Evolutionary conservation across 2,113 vertebrate genomes (phyloP), one percentile per base, ranked within the genome.

Genomic region (Notiomystis cincta): DNA sequence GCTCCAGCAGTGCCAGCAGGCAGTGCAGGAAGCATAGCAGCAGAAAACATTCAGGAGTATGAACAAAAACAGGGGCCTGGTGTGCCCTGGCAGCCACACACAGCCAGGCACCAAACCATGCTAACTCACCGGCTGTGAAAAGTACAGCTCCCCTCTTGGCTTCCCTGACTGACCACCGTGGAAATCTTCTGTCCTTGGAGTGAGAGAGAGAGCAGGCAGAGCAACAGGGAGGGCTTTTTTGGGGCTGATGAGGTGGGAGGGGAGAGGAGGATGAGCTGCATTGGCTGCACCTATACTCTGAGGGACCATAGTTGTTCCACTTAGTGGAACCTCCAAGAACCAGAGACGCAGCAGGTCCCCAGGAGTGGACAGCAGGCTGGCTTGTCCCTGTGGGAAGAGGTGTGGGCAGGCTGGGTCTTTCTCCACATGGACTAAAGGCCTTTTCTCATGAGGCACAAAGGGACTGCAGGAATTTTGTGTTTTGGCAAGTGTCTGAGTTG

Each of bases 221-320:
- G 48, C 0, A 0, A 2, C 3, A 35, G 16, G 16, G 54, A 17
- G 38, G 16, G 3, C 25, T 79, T 50, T 10, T 22, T 7, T 33
- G 61, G 33, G 54, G 62, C 28, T 50, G 15, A 37, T 3, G 1
- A 15, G 10, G 2, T 11, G 13, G 13, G 27, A 45, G 13, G 10
- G 9, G 5, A 44, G 10, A 44, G 5, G 7, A 67, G 20, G 2
- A 9, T 0, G 0, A 10, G 5, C 7, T 18, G 7, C 1, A 0
- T 2, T 2, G 9, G 31, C 33, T 15, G 27, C 2, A 1, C 3
- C 10, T 24, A 6, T 7, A 14, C 7, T 37, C 4, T 9, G 10
- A 19, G 8, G 7, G 10, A 27, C 3, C 13, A 4, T 0, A 1
- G 21, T 1, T 12, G 1, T n/a, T n/a, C 22, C 12, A 2, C 7